Evolutionary conservation across 2,797 vertebrate genomes (phyloP), one percentile per base, ranked within the genome.

Genomic region (Taeniopygia guttata): DNA sequence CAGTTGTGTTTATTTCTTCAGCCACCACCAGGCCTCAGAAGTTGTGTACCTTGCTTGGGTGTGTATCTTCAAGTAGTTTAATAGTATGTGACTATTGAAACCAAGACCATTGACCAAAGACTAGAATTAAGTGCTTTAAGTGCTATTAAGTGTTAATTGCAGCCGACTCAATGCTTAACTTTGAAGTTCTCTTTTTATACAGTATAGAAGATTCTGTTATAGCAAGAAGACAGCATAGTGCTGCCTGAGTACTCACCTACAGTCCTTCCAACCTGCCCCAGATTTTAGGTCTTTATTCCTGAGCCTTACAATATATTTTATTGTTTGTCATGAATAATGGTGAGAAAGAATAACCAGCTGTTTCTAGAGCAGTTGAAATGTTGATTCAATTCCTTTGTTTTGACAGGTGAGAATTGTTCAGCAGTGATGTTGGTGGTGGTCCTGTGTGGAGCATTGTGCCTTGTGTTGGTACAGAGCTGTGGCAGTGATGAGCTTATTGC

Each of bases 371-470:
- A 38, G 51, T 62, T 9, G 36, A 70, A 40, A 54, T 83, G 82
- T 80, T 91, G 83, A 83, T 87, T 62, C n/a, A 72, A 54, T 32
- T 58, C 76, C n/a, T 1, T 0, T 87, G 9, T 91, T 91, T 88
- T 78, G 84, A 55, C 55, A 74, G 67, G 30, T 66, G 66, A 30
- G 20, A 66, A 36, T 19, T 40, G 85, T 42, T 49, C 14, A 40
- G 77, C 22, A 15, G 73, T 7, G 69, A 4, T 73, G 8, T 1
- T 29, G 38, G 36, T 42, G 60, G 48, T 83, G 77, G 58, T 45
- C 32, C 43, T 16, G 29, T 0, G 3, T 0, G 0, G 68, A 82
- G 67, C 0, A 0, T 13, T 21, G 36, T 56, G 89, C 26, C 0
- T 3, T 56, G 72, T 69, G 81, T 69, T 64, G 46, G 54, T 68